Conservation (phyloP, 2,888 invertebrate genomes). For the Drosophila sordidula region DNA sequence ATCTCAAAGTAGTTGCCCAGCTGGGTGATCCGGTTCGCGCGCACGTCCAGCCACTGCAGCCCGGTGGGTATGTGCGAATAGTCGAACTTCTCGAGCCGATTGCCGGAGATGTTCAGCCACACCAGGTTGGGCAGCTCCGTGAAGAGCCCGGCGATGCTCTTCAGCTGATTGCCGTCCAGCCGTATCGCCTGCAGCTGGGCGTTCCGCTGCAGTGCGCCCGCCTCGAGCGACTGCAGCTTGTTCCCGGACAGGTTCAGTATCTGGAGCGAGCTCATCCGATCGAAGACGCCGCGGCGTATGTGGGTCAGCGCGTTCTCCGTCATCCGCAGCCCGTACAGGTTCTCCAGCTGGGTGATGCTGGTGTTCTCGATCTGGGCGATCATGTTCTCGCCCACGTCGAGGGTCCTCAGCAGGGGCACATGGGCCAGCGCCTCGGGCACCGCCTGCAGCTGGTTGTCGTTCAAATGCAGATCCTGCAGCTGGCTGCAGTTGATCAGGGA, state of each 20-base stretch:
- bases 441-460: constrained; percentile 92
- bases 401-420: constrained; percentile 93
- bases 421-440: constrained; percentile 93
- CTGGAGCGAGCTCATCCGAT: constrained; percentile 92
- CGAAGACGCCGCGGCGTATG: constrained; percentile 91
- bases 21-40: constrained; percentile 93
- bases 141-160: constrained; percentile 93
- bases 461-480: constrained; percentile 94
- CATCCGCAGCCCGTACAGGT: constrained; percentile 94
- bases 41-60: constrained; percentile 95
- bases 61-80: constrained; percentile 93
- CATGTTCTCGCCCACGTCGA: constrained; percentile 96
- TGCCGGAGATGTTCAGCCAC: constrained; percentile 96
- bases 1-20: constrained; percentile 91
- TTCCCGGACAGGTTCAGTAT: constrained; percentile 95
- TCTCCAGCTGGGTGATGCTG: constrained; percentile 93
- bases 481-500: constrained; percentile 95
- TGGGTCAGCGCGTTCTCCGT: constrained; percentile 94
- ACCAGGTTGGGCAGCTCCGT: constrained; percentile 92
- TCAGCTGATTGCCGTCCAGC: constrained; percentile 93
- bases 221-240: constrained; percentile 91
- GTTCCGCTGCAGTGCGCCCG: constrained; percentile 92
- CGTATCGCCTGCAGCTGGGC: constrained; percentile 94
- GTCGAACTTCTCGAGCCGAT: constrained; percentile 95
- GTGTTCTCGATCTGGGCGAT: constrained; percentile 92